Percentiles rank a stretch among this genome's conserved stretches.
These are phyloP conservation scores for Vanessa atalanta DNA, from an alignment of 1,140 invertebrate genomes.

Conservation along the genomic window DNA sequence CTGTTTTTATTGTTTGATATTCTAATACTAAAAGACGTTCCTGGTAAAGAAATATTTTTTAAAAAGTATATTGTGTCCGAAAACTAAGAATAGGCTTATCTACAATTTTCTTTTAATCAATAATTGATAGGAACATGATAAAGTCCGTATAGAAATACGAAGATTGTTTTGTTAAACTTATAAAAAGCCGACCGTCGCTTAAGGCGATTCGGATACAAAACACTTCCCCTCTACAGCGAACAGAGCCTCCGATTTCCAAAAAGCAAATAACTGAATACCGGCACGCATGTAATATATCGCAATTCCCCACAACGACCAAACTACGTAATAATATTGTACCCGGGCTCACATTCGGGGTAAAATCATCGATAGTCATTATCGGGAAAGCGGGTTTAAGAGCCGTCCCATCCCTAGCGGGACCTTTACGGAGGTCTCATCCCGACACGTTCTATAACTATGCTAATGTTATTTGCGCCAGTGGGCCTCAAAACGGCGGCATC, in stretches of 20 bases:
- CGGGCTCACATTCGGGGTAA: slow-evolving; percentile 64
- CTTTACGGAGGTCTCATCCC: slow-evolving; percentile 77
- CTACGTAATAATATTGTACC: slow-evolving; percentile 78
- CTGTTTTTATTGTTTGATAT: too few species aligned
- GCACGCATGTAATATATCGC: slow-evolving; percentile 67
- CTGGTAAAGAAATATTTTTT: too few species aligned
- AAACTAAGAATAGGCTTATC: too few species aligned
- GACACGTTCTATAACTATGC: slow-evolving; percentile 78
- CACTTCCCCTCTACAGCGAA: slow-evolving; percentile 16
- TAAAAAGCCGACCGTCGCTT: not conserved
- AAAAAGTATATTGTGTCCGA: too few species aligned
- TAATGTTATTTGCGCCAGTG: slow-evolving; percentile 79
- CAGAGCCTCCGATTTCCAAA: slow-evolving; percentile 47
- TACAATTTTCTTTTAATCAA: too few species aligned
- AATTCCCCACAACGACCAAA: slow-evolving; percentile 70
- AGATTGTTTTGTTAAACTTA: not conserved
- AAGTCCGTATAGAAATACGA: not conserved
- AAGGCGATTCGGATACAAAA: not conserved
- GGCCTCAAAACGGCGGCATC: slow-evolving; percentile 67
- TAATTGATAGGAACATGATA: not conserved
- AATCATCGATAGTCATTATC: slow-evolving; percentile 81
- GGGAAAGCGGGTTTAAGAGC: slow-evolving; percentile 78
- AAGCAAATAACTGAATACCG: slow-evolving; percentile 63
- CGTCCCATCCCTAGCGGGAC: slow-evolving; percentile 70
- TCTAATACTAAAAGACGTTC: too few species aligned